These are phyloP conservation scores for Poecilia velifera DNA, from an alignment of 2,797 vertebrate species.

Conservation along the genomic window DNA sequence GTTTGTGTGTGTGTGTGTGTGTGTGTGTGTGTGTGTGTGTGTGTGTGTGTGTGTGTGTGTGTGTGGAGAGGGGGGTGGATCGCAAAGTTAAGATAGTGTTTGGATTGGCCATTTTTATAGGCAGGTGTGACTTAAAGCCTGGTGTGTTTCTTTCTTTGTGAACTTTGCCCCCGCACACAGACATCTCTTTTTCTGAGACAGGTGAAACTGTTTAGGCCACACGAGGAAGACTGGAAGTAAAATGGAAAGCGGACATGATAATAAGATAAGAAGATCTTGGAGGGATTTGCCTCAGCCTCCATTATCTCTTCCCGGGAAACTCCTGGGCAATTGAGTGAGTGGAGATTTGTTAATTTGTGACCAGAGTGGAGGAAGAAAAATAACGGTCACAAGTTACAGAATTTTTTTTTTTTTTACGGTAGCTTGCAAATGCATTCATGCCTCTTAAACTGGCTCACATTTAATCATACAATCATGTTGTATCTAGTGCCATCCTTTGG, in stretches of 20 bases:
- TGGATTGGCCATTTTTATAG: constrained; percentile 39
- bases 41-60: not conserved
- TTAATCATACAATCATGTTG: not conserved
- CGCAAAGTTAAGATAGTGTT: constrained; percentile 53
- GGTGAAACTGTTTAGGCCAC: constrained; percentile 25
- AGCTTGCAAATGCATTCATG: not conserved
- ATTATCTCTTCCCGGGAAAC: constrained; percentile 32
- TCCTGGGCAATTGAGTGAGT: constrained; percentile 29
- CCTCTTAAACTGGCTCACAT: not conserved
- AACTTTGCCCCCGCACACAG: constrained; percentile 57
- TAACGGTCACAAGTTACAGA: constrained; percentile 15
- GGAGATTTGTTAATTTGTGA: constrained; percentile 49
- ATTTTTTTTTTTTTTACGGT: constrained; percentile 22
- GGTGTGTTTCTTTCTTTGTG: constrained; percentile 30
- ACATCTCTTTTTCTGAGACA: constrained; percentile 21
- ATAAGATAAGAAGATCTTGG: not conserved
- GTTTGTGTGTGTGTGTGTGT: not conserved
- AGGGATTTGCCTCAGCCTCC: constrained; percentile 13
- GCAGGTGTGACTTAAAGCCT: constrained; percentile 60
- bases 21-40: not conserved
- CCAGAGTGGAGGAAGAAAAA: constrained; percentile 24
- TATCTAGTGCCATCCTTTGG: not conserved
- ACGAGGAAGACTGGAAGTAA: not conserved
- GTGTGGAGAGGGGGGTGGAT: not conserved
- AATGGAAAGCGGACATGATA: not conserved